Percentiles rank a stretch among this genome's conserved stretches.
Conservation (phyloP, 2,797 vertebrate species). For the Chloroceryle amazona region DNA sequence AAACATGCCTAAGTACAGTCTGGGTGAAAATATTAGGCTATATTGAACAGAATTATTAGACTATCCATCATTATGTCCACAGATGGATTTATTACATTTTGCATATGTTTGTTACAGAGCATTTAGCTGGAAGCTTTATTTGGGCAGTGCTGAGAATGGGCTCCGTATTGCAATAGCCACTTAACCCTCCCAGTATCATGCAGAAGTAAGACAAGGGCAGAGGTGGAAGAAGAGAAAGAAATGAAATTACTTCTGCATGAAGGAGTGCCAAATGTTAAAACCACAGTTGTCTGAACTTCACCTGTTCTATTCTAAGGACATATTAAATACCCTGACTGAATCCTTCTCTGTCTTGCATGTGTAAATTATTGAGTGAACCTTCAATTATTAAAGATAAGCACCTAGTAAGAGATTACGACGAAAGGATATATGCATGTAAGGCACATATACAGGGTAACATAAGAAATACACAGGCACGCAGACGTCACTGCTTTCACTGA, state of each 20-base stretch:
- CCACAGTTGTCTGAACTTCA: background rate
- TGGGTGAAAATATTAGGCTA: background rate
- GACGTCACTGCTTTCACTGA: background rate
- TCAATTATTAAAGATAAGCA: conserved; percentile 8
- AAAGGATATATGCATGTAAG: background rate
- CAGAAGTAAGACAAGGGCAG: background rate
- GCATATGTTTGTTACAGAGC: background rate
- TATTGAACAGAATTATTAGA: background rate
- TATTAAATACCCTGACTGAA: background rate
- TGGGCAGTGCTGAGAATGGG: background rate
- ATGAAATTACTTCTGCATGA: background rate
- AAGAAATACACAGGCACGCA: background rate
- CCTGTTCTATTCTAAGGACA: background rate
- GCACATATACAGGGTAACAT: background rate
- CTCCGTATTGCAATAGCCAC: background rate
- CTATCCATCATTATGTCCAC: background rate
- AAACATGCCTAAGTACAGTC: background rate
- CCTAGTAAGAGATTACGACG: background rate
- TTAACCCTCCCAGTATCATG: background rate
- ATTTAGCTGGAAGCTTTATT: background rate
- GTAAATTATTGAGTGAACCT: background rate
- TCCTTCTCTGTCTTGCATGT: background rate
- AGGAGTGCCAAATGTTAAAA: background rate
- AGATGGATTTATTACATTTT: background rate
- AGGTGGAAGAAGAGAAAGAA: background rate